Conservation (phyloP, 2,113 vertebrate genomes). For the Lanius collurio region DNA sequence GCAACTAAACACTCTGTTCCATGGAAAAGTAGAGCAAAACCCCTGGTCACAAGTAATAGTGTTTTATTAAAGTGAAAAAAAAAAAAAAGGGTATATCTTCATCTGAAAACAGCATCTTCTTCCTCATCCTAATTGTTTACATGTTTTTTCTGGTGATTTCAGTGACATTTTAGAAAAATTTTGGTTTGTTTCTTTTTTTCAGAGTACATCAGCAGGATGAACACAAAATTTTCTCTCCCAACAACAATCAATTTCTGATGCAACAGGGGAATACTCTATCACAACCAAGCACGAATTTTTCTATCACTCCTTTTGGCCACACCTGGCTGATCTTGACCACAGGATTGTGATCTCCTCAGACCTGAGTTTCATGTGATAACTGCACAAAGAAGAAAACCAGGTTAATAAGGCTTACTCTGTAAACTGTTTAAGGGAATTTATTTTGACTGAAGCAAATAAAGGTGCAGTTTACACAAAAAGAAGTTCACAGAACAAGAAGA, state of each 20-base stretch:
- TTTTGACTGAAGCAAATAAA: not conserved
- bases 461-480: not conserved
- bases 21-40: not conserved
- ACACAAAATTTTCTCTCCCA: not conserved
- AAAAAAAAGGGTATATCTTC: not conserved
- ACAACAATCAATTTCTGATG: not conserved
- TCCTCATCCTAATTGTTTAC: not conserved
- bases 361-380: not conserved
- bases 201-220: not conserved
- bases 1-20: not conserved
- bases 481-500: not conserved
- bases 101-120: not conserved
- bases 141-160: not conserved
- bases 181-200: not conserved
- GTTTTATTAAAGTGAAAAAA: not conserved
- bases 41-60: not conserved
- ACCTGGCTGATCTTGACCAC: not conserved
- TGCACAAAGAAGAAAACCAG: not conserved
- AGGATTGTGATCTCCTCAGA: not conserved
- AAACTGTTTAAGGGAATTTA: not conserved
- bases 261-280: not conserved
- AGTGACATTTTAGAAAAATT: not conserved
- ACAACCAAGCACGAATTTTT: not conserved
- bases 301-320: not conserved
- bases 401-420: not conserved